Percentiles rank a stretch among this genome's conserved stretches.
Conservation (phyloP, 1,140 invertebrate genomes). For the Ladona fulva region DNA sequence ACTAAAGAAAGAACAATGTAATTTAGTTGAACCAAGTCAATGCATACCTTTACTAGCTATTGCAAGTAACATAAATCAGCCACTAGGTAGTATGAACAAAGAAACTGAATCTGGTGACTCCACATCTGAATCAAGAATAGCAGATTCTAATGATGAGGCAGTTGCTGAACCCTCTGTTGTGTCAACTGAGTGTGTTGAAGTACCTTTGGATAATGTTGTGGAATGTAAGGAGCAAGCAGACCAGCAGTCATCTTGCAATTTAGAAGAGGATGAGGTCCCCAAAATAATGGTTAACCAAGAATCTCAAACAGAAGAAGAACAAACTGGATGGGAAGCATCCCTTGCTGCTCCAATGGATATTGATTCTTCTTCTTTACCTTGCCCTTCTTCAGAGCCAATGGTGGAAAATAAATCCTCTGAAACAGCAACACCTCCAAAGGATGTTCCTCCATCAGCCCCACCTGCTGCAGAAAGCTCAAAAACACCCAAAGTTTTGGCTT, state of each 20-base stretch:
- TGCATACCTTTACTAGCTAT: neutral
- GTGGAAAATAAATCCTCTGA: no score
- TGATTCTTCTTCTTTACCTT: neutral
- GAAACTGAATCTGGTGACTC: neutral
- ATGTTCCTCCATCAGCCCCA: neutral
- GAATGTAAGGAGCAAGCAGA: neutral
- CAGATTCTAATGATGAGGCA: neutral
- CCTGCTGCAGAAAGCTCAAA: neutral
- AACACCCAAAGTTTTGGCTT: neutral
- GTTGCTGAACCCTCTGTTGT: neutral
- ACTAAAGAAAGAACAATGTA: neutral
- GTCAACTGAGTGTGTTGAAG: neutral
- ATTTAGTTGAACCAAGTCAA: neutral
- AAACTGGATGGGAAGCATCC: neutral
- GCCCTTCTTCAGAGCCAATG: neutral
- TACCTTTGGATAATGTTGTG: neutral
- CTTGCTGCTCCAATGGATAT: neutral
- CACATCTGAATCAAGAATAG: no score
- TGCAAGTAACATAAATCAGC: neutral
- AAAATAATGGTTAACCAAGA: neutral
- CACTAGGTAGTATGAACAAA: neutral
- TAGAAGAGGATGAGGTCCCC: neutral
- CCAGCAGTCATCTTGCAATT: neutral
- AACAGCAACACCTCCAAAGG: neutral
- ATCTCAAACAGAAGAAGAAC: neutral